Evolutionary conservation across 2,113 vertebrate genomes (phyloP).

Genomic region (Scytalopus superciliaris): DNA sequence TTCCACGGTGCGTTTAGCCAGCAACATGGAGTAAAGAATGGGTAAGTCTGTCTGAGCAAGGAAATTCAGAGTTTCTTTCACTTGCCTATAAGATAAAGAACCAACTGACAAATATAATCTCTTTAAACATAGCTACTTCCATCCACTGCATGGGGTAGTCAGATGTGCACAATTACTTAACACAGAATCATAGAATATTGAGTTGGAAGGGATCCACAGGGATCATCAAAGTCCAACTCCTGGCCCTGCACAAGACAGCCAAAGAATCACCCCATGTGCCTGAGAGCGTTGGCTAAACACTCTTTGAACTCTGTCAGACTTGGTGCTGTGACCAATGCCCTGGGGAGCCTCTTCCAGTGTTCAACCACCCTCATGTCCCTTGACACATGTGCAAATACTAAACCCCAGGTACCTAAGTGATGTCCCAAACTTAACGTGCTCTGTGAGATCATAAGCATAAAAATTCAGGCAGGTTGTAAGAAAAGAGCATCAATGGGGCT

Average conservation of each 20-base stretch:
- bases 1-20: conserved; percentile 3
- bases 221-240: background rate
- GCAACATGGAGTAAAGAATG: background rate
- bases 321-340: background rate
- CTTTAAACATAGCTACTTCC: background rate
- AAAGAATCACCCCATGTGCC: background rate
- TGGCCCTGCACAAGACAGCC: background rate
- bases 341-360: background rate
- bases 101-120: background rate
- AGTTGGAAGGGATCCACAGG: background rate
- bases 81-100: background rate
- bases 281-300: background rate
- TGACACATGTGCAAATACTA: background rate
- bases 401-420: background rate
- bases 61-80: background rate
- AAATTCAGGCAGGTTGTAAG: background rate
- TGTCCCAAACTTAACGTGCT: fast-evolving
- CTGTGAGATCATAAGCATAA: background rate
- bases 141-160: background rate
- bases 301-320: background rate
- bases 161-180: background rate
- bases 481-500: background rate
- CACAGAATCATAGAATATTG: background rate
- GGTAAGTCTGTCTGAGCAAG: background rate
- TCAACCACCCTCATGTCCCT: background rate